Conservation (phyloP, 2,888 invertebrate species). For the Agrotis exclamationis region DNA sequence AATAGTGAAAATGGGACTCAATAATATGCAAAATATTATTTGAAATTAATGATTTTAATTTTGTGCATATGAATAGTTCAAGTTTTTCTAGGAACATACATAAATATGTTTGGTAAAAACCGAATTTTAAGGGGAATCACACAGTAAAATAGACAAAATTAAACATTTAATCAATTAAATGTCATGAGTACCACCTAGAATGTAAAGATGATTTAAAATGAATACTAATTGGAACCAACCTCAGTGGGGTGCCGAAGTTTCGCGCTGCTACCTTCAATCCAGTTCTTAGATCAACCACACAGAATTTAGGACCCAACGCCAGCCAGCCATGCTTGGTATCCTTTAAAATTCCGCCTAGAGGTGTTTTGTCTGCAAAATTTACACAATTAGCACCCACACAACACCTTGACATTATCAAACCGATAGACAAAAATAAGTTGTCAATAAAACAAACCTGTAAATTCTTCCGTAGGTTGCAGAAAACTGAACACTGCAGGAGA, state of each 20-base stretch:
- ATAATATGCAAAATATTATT: not conserved
- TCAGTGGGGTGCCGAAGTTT: constrained; percentile 92
- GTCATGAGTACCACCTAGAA: too few relatives aligned
- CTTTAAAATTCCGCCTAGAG: constrained; percentile 92
- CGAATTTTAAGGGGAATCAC: not conserved
- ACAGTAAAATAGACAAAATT: not conserved
- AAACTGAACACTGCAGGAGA: constrained; percentile 88
- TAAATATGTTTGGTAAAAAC: not conserved
- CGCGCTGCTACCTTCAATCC: constrained; percentile 94
- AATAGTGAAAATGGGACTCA: not conserved
- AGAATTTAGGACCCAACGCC: constrained; percentile 92
- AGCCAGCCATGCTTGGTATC: constrained; percentile 93
- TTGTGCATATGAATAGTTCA: too few relatives aligned
- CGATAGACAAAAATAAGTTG: constrained; percentile 63
- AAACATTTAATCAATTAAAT: not conserved
- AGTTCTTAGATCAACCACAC: constrained; percentile 93
- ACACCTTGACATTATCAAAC: constrained; percentile 28
- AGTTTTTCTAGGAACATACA: too few relatives aligned
- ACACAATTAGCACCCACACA: constrained; percentile 46
- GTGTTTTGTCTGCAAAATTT: constrained; percentile 82
- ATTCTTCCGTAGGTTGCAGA: constrained; percentile 85
- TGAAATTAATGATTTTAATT: too few relatives aligned
- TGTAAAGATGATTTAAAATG: too few relatives aligned
- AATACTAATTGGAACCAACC: constrained; percentile 74
- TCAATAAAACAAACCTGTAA: constrained; percentile 76